Percentiles rank a stretch among this genome's conserved stretches.
These are phyloP conservation scores for Vulpes lagopus DNA, from an alignment of 2,113 vertebrate species.

Conservation along the genomic window DNA sequence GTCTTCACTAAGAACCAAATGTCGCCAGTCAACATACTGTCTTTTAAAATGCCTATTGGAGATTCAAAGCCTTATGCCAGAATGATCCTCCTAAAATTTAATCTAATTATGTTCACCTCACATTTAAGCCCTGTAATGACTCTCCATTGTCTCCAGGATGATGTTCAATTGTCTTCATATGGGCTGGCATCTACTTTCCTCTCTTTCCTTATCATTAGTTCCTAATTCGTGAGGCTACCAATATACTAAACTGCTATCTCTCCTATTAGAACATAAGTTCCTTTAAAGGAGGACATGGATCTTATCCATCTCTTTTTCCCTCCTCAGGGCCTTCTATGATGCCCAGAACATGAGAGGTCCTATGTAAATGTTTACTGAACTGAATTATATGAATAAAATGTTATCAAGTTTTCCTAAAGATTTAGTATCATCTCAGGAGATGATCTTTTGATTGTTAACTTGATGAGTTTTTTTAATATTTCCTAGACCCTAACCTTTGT, in stretches of 20 bases:
- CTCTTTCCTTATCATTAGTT: background rate
- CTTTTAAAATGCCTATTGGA: background rate
- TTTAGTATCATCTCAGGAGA: slow-evolving; percentile 3
- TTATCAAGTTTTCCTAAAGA: background rate
- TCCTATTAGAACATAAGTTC: background rate
- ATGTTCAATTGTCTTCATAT: background rate
- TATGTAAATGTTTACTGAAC: background rate
- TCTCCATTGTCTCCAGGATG: background rate
- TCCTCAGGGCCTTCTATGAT: background rate
- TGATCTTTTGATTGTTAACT: background rate
- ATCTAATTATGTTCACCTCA: background rate
- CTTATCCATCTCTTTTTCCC: background rate
- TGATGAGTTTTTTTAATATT: background rate
- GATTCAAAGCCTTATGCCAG: background rate
- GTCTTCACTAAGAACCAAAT: background rate
- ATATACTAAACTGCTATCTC: background rate
- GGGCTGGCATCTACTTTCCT: background rate
- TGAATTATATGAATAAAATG: background rate
- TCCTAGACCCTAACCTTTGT: background rate
- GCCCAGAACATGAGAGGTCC: background rate
- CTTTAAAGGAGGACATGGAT: background rate
- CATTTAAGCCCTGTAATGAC: background rate
- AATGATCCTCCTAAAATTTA: background rate
- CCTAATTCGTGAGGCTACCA: background rate
- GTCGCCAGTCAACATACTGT: background rate